Evolutionary conservation across 1,140 invertebrate species (phyloP).

Genomic region (Triops longicaudatus): DNA sequence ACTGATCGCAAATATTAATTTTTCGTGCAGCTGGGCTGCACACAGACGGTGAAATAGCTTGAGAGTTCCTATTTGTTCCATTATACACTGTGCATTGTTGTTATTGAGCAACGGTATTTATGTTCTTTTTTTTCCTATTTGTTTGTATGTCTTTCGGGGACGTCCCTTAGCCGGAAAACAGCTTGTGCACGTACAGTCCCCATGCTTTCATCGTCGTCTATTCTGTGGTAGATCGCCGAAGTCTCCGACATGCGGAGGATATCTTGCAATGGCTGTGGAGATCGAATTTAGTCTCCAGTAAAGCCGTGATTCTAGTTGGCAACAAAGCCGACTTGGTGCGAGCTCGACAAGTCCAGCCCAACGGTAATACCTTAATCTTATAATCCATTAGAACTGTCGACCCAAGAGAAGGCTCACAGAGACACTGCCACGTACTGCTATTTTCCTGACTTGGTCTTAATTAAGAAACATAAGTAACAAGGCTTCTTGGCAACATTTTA

Average conservation of each 20-base stretch:
- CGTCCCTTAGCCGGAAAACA: constrained; percentile 58
- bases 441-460: too few relatives aligned
- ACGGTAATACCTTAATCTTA: constrained; percentile 52
- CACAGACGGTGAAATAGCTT: neutral
- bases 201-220: constrained; percentile 90
- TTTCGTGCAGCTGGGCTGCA: neutral
- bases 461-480: too few relatives aligned
- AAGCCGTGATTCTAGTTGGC: constrained; percentile 85
- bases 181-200: constrained; percentile 69
- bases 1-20: neutral
- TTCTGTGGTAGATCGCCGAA: constrained; percentile 70
- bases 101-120: neutral
- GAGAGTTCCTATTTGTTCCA: neutral
- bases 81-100: neutral
- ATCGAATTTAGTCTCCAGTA: constrained; percentile 61
- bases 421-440: neutral
- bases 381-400: neutral
- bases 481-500: too few relatives aligned
- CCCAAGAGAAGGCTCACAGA: neutral
- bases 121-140: neutral
- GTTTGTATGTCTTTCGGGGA: neutral
- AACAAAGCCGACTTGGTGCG: constrained; percentile 92
- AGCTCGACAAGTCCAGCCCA: constrained; percentile 68
- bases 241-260: constrained; percentile 66
- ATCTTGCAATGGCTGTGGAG: constrained; percentile 70